Evolutionary conservation across 1,140 invertebrate genomes (phyloP), one percentile per base, ranked within the genome.

Genomic region (Gerris buenoi): DNA sequence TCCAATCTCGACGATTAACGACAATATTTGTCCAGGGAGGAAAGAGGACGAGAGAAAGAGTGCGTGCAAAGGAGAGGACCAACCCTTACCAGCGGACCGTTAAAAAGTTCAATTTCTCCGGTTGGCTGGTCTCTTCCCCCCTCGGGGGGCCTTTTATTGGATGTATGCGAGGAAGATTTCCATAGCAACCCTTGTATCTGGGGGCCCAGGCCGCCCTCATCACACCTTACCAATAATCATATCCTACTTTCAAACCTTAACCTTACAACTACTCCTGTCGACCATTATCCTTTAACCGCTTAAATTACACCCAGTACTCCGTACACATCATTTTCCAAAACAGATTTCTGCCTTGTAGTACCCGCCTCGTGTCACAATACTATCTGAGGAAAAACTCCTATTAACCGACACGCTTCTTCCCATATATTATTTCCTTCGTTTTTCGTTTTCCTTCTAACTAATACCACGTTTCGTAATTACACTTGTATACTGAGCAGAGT

Each of bases 61-160:
- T n/a, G 22, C 15, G 26, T 13, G 18, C 25, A 14, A 27, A 27
- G 27, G 15, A 63, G 61, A 46, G 15, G 22, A 22, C 10, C 58
- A 33, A 57, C 65, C 65, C 65, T 67, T 67, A 67, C 65, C 65
- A 67, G 25, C 57, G 59, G 65, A 67, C 65, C 65, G 65, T 67
- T 67, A 67, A 67, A 67, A 67, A 67, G 65, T 62, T 29, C 65
- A 67, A 67, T 67, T 67, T 67, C 65, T 67, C 60, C 65, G 61
- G 59, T 29, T 25, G 18, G 65, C 26, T 63, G 65, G 26, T 22
- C 59, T 27, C 46, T 25, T n/a, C 5, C 25, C 57, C 58, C 60
- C n/a, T 18, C 15, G 58, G 23, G 58, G 58, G 58, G 15, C 15
- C 65, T 27, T 62, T 67, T 62, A 62, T 63, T 67, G 59, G 59